Percentiles rank a stretch among this genome's conserved stretches.
Evolutionary conservation across 1,140 invertebrate species (phyloP).

Genomic region (Episyrphus balteatus): DNA sequence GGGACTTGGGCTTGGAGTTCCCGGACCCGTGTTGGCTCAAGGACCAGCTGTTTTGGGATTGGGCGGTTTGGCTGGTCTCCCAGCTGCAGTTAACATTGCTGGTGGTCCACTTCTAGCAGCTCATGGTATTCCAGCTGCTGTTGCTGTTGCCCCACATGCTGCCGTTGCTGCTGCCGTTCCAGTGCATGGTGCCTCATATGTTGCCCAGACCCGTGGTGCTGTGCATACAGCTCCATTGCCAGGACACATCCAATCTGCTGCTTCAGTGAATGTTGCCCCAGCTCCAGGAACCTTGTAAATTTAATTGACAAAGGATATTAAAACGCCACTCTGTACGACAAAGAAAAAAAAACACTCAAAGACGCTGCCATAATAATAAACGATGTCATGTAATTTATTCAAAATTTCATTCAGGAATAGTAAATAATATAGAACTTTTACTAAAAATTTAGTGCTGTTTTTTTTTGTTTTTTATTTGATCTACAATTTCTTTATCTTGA

Average conservation of each 20-base stretch:
- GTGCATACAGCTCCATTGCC: conserved; percentile 41
- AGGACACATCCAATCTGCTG: conserved; percentile 32
- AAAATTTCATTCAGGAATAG: no score
- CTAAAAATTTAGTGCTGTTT: no score
- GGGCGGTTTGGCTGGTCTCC: conserved; percentile 15
- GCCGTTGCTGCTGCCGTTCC: not conserved
- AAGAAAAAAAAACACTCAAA: no score
- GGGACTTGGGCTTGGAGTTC: not conserved
- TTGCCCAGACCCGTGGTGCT: conserved; percentile 41
- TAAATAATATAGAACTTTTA: no score
- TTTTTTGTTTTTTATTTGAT: no score
- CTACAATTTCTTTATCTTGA: no score
- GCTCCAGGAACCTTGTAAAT: conserved; percentile 37
- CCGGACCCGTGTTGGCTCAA: not conserved
- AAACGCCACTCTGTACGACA: no score
- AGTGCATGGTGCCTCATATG: conserved; percentile 18
- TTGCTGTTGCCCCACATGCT: conserved; percentile 1
- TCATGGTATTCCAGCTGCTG: not conserved
- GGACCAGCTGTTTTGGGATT: conserved; percentile 16
- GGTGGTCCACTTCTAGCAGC: not conserved
- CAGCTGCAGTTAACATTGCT: conserved; percentile 10
- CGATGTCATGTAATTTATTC: no score
- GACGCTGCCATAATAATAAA: no score
- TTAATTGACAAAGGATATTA: no score
- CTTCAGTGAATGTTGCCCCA: conserved; percentile 38